Evolutionary conservation across 2,797 vertebrate genomes (phyloP).

Genomic region (Centropyge bicolor): DNA sequence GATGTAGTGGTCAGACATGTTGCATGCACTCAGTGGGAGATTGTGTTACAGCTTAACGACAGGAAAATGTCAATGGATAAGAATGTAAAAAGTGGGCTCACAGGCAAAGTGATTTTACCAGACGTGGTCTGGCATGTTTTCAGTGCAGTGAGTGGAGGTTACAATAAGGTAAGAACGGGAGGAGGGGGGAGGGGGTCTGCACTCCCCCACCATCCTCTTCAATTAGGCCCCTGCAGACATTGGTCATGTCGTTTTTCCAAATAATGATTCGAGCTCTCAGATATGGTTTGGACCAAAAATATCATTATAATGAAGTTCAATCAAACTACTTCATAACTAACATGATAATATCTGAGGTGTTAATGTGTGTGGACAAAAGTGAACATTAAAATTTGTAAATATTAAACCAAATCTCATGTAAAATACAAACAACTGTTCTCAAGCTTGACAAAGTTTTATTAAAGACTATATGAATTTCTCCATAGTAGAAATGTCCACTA

Average conservation of each 20-base stretch:
- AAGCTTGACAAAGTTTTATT: neutral
- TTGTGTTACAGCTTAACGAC: conserved; percentile 87
- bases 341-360: neutral
- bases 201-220: conserved; percentile 43
- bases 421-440: too few relatives aligned
- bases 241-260: conserved; percentile 25
- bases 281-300: neutral
- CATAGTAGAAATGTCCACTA: neutral
- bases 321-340: neutral
- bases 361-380: neutral
- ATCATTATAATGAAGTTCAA: neutral
- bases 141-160: conserved; percentile 81
- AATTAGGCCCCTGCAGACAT: conserved; percentile 57
- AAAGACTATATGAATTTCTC: neutral
- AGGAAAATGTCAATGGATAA: conserved; percentile 89
- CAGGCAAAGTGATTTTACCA: conserved; percentile 86
- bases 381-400: conserved; percentile 4
- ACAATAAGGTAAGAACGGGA: conserved; percentile 80
- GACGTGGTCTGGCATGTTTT: conserved; percentile 88
- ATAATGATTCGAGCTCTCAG: conserved; percentile 25
- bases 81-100: conserved; percentile 84
- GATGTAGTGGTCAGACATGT: conserved; percentile 79
- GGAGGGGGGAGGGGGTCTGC: conserved; percentile 44
- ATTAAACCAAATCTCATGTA: neutral
- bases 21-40: conserved; percentile 83